Evolutionary conservation across 2,888 invertebrate species (phyloP).

Genomic region (Cryptophagus acutangulus): DNA sequence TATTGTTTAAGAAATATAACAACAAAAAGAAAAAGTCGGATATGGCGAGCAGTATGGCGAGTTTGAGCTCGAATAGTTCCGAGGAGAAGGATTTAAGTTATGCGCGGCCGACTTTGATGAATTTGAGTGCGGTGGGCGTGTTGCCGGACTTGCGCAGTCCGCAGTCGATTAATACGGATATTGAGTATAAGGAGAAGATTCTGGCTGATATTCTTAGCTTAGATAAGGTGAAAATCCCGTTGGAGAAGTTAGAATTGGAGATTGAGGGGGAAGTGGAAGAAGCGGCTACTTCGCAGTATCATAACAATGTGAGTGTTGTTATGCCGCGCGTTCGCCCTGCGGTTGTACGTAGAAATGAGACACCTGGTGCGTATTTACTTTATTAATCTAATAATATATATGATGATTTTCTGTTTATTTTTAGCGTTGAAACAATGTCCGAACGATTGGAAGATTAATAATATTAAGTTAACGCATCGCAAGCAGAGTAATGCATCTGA

Average conservation of each 20-base stretch:
- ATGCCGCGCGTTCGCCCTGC: too few species aligned
- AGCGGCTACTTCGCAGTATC: background rate
- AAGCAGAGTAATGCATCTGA: slow-evolving; percentile 27
- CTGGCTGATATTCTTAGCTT: slow-evolving; percentile 63
- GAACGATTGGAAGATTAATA: slow-evolving; percentile 56
- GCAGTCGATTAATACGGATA: slow-evolving; percentile 63
- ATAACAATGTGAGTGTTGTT: background rate
- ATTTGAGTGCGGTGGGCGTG: slow-evolving; percentile 48
- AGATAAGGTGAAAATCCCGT: slow-evolving; percentile 44
- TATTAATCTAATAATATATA: slow-evolving; percentile 7
- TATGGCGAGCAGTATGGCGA: slow-evolving; percentile 28
- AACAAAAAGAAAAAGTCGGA: slow-evolving; percentile 44
- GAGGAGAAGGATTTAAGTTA: slow-evolving; percentile 35
- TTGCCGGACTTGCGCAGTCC: slow-evolving; percentile 57
- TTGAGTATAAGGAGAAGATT: slow-evolving; percentile 69
- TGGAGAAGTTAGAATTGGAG: slow-evolving; percentile 15
- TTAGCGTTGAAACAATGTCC: too few species aligned
- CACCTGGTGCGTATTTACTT: background rate
- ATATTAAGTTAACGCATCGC: slow-evolving; percentile 41
- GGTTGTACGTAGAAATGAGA: too few species aligned
- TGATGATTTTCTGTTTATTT: slow-evolving; percentile 13
- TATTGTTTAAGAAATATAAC: slow-evolving; percentile 63
- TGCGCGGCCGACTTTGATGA: slow-evolving; percentile 48
- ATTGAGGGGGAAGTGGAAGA: background rate
- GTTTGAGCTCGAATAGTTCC: slow-evolving; percentile 41